These are phyloP conservation scores for Frankliniella intonsa DNA, from an alignment of 2,888 invertebrate genomes.

Conservation along the genomic window DNA sequence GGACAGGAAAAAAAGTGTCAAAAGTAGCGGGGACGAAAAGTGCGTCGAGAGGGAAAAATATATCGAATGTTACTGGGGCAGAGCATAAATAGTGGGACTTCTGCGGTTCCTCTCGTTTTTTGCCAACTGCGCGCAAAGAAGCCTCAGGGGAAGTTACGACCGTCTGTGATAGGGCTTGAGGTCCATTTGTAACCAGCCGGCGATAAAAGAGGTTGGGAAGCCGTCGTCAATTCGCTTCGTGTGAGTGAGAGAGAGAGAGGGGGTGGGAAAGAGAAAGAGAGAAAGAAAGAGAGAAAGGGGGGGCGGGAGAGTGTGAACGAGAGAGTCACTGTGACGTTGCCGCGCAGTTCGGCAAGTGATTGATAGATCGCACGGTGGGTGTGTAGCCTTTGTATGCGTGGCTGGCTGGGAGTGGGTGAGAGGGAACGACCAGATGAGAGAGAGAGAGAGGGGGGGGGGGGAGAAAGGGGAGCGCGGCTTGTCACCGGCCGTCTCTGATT, in stretches of 20 bases:
- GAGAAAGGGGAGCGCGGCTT: background rate
- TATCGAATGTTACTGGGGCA: background rate
- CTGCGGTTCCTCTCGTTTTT: background rate
- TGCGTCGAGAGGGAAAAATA: too few relatives aligned
- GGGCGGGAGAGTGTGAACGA: background rate
- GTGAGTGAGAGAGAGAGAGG: background rate
- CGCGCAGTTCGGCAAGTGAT: background rate
- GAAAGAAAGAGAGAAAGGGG: background rate
- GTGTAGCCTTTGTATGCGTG: too few relatives aligned
- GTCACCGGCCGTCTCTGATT: background rate
- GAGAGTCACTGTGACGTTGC: background rate
- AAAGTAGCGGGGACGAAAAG: too few relatives aligned
- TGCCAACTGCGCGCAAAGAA: background rate
- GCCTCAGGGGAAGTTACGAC: too few relatives aligned
- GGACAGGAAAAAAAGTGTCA: too few relatives aligned
- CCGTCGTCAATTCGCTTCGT: too few relatives aligned
- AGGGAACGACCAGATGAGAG: background rate
- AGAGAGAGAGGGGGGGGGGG: too few relatives aligned
- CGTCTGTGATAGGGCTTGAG: too few relatives aligned
- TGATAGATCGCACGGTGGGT: too few relatives aligned
- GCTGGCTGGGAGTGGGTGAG: background rate
- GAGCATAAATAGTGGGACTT: background rate
- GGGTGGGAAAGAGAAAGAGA: background rate
- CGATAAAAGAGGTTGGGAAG: too few relatives aligned
- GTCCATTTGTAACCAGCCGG: too few relatives aligned